Evolutionary conservation across 2,797 vertebrate genomes (phyloP), one percentile per base, ranked within the genome.

Genomic region (Cyclura pinguis): DNA sequence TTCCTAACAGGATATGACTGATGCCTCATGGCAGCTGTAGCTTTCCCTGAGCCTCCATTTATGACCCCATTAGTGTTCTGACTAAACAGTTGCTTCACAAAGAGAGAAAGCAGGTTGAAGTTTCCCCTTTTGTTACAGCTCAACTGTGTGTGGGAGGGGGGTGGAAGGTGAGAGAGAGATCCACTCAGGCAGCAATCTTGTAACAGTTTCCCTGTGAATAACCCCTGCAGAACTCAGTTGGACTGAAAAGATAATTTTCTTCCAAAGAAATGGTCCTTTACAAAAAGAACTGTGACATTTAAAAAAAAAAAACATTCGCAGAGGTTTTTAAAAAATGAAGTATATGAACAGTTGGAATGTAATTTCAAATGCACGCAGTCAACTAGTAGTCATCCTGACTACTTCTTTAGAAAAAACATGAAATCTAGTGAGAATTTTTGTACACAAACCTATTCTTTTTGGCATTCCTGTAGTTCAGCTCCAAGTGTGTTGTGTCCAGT

Each of bases 1-100:
- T 92, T 35, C 52, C 55, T 77, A 89, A 77, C 84, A 94, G 32
- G 62, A 93, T 90, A 64, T 94, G 77, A 93, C 93, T 86, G 20
- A 18, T 88, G 29, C 84, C 87, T 93, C 52, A 80, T n/a, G 87
- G 85, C 85, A 10, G 0, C 27, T 32, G 72, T 80, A 80, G 73
- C 57, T 91, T 94, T 92, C 81, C 81, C 88, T 82, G 88, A 92
- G 89, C 74, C 94, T 88, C 55, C 50, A 38, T 73, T 8, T 91
- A 22, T 80, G 80, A 35, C 59, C 38, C 85, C 80, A 16, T 88
- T 90, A 94, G 82, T 93, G n/a, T 93, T 90, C 24, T 91, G 80
- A 93, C 55, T 86, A 82, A 93, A 78, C 47, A 24, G 2, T 85
- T 93, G 1, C 88, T 55, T 52, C 4, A 74, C 2, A 14, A 85